Conservation (phyloP, 2,888 invertebrate species). For the Acleris holmiana region DNA sequence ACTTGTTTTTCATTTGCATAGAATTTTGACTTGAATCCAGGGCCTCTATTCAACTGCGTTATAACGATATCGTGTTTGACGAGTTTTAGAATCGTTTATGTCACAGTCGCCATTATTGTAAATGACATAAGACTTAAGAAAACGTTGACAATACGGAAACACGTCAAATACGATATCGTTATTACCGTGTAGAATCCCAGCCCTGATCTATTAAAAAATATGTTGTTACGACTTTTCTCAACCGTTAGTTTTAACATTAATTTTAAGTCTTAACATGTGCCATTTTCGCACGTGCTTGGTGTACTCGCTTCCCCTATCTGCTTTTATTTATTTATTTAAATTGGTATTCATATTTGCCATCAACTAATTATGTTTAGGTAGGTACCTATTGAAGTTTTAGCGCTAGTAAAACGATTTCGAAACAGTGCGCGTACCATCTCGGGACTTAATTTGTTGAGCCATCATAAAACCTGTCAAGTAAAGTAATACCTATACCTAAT, state of each 20-base stretch:
- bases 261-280: constrained; percentile 77
- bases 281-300: constrained; percentile 77
- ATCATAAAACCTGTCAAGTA: background rate
- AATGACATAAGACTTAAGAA: too few relatives aligned
- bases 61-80: too few relatives aligned
- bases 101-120: too few relatives aligned
- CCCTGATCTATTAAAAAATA: too few relatives aligned
- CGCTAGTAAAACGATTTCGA: background rate
- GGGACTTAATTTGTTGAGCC: background rate
- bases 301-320: constrained; percentile 55
- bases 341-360: constrained; percentile 33
- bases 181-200: too few relatives aligned
- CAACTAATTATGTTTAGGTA: constrained; percentile 8
- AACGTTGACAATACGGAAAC: too few relatives aligned
- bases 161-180: too few relatives aligned
- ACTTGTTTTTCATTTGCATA: too few relatives aligned
- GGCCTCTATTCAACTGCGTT: too few relatives aligned
- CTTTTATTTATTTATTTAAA: constrained; percentile 71
- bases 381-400: background rate
- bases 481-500: background rate
- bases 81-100: too few relatives aligned
- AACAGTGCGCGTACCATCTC: too few relatives aligned
- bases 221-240: background rate
- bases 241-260: constrained; percentile 47
- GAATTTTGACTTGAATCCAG: too few relatives aligned